Percentiles rank a stretch among this genome's conserved stretches.
Evolutionary conservation across 2,113 vertebrate genomes (phyloP).

Genomic region (Cyphotilapia sp.): DNA sequence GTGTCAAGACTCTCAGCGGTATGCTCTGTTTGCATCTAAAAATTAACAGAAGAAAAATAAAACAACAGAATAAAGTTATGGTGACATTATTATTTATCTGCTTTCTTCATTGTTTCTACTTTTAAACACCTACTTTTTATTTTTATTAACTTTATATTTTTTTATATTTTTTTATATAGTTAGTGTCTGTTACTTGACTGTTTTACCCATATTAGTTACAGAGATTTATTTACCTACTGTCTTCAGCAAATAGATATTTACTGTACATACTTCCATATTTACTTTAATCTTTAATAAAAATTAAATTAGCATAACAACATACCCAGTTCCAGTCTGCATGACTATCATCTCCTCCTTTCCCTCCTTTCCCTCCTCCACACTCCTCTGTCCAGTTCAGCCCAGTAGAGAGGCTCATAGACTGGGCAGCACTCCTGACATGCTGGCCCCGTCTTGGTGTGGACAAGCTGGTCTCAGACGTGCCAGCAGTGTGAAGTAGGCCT

Average conservation of each 20-base stretch:
- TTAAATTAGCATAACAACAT: neutral
- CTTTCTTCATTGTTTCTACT: neutral
- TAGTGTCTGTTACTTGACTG: neutral
- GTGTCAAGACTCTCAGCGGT: neutral
- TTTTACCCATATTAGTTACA: neutral
- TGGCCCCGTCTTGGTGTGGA: neutral
- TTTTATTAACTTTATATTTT: neutral
- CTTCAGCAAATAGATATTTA: neutral
- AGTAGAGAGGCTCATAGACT: neutral
- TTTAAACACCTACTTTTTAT: neutral
- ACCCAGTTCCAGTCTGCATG: neutral
- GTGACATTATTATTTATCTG: neutral
- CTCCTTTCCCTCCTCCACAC: neutral
- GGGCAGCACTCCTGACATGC: neutral
- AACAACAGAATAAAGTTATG: neutral
- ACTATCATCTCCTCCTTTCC: neutral
- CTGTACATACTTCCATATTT: neutral
- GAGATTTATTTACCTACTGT: neutral
- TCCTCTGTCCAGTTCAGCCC: neutral
- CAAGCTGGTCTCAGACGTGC: neutral
- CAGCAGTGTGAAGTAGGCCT: neutral
- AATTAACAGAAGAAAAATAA: neutral
- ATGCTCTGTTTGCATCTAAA: neutral
- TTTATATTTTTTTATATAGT: neutral
- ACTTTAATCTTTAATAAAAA: neutral